Percentiles rank a stretch among this genome's conserved stretches.
Evolutionary conservation across 2,113 vertebrate genomes (phyloP).

Genomic region (Speoplatyrhinus poulsoni): DNA sequence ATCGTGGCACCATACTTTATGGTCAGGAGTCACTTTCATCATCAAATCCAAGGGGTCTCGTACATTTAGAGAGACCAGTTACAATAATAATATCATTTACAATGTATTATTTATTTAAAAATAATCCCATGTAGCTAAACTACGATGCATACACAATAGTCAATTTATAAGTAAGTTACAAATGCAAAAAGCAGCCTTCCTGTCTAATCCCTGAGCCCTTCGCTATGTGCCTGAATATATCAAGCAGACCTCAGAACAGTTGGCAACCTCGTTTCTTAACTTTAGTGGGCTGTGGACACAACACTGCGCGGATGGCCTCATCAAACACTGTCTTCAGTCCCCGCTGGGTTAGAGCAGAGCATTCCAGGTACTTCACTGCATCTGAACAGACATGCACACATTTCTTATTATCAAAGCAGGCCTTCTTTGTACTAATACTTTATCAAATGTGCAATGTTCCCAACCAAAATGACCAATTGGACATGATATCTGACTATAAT

Average conservation of each 20-base stretch:
- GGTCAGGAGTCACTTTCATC: no score
- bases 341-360: slow-evolving; percentile 86
- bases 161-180: no score
- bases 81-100: no score
- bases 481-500: no score
- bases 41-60: no score
- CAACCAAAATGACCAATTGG: no score
- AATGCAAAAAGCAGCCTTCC: background rate
- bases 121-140: no score
- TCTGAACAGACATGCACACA: slow-evolving; percentile 64
- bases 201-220: slow-evolving; percentile 13
- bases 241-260: slow-evolving; percentile 73
- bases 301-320: slow-evolving; percentile 87
- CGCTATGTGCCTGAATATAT: background rate
- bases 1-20: no score
- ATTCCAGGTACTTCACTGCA: slow-evolving; percentile 88
- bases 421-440: background rate
- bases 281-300: slow-evolving; percentile 84
- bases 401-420: background rate
- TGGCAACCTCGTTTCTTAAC: slow-evolving; percentile 80
- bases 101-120: no score
- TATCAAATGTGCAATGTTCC: no score
- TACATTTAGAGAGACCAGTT: no score
- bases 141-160: no score
- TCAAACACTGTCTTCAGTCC: slow-evolving; percentile 91